Conservation (phyloP, 2,113 vertebrate species). For the Nyctibius bracteatus region DNA sequence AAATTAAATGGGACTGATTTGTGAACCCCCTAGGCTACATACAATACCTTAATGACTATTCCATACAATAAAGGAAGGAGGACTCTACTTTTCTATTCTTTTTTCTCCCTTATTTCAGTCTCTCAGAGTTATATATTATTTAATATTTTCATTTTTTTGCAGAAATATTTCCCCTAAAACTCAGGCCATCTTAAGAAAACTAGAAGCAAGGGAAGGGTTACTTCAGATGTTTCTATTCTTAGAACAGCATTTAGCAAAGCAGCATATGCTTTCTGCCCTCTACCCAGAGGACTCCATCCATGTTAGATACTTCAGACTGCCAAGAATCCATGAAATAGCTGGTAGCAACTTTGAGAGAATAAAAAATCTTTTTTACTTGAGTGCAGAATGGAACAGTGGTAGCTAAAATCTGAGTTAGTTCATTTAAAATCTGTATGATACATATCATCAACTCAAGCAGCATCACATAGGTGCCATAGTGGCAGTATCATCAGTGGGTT, state of each 20-base stretch:
- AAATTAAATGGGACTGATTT: neutral
- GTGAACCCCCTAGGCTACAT: neutral
- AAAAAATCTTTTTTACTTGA: neutral
- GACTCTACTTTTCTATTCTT: neutral
- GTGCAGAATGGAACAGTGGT: neutral
- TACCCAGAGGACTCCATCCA: neutral
- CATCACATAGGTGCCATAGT: neutral
- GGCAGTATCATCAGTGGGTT: neutral
- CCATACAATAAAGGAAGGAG: neutral
- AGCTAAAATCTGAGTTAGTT: neutral
- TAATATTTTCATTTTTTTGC: neutral
- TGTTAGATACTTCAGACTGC: neutral
- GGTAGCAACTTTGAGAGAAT: neutral
- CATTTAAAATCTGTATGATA: neutral
- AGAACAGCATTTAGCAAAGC: neutral
- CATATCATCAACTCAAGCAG: neutral
- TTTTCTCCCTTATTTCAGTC: neutral
- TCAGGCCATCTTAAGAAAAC: neutral
- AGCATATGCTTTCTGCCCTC: neutral
- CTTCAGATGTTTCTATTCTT: neutral
- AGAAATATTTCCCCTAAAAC: neutral
- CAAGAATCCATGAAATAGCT: neutral
- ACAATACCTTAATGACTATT: neutral
- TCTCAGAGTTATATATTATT: neutral
- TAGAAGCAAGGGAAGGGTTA: neutral